A percentile compares a stretch with the other conserved stretches of the same genome.
These are phyloP conservation scores for Nineta flava DNA, from an alignment of 2,888 invertebrate genomes.

Conservation along the genomic window DNA sequence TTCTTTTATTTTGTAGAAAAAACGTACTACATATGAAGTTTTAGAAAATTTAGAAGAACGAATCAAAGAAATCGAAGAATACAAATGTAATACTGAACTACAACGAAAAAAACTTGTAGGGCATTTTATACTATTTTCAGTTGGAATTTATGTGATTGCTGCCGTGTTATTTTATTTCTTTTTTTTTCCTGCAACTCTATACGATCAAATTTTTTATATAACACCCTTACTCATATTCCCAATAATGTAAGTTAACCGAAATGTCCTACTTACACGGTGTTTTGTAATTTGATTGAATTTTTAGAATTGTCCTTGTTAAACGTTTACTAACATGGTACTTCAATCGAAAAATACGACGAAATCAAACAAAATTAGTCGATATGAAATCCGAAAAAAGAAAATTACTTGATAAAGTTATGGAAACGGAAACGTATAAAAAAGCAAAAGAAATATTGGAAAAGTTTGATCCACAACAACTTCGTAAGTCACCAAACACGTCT, in stretches of 20 bases:
- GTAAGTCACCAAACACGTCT: conserved; percentile 21
- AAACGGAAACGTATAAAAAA: conserved; percentile 92
- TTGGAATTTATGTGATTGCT: conserved; percentile 52
- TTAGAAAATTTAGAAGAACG: conserved; percentile 63
- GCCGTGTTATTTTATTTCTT: conserved; percentile 64
- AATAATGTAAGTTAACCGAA: conserved; percentile 51
- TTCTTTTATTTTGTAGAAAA: conserved; percentile 28
- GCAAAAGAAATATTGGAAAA: conserved; percentile 80
- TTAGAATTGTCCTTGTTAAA: conserved; percentile 63
- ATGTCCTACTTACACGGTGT: not conserved
- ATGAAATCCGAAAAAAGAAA: conserved; percentile 71
- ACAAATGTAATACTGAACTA: conserved; percentile 63
- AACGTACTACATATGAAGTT: conserved; percentile 35
- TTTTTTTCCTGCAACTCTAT: conserved; percentile 59
- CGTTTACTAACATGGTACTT: conserved; percentile 78
- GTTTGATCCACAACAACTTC: conserved; percentile 52
- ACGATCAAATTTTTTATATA: conserved; percentile 57
- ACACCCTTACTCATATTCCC: conserved; percentile 69
- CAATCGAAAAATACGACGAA: conserved; percentile 61
- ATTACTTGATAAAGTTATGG: conserved; percentile 89
- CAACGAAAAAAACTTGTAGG: conserved; percentile 69
- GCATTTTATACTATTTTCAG: conserved; percentile 53
- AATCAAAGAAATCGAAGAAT: conserved; percentile 66
- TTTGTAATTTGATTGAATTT: conserved; percentile 14
- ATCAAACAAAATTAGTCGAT: conserved; percentile 52